Percentiles rank a stretch among this genome's conserved stretches.
Conservation (phyloP, 2,113 vertebrate genomes). For the Oxygymnocypris stewartii region DNA sequence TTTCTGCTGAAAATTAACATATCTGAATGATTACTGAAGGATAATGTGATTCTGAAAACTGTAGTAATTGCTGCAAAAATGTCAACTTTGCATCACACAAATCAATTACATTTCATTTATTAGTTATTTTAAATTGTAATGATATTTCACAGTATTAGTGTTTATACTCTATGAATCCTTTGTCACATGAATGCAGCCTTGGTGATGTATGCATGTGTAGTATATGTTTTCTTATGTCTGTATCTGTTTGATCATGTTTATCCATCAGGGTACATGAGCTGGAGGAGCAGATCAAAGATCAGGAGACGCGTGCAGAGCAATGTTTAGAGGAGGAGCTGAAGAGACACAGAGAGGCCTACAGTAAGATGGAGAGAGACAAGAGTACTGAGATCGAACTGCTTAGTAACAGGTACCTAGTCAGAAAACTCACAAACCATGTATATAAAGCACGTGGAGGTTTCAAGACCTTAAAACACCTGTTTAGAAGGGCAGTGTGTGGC, state of each 20-base stretch:
- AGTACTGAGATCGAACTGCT: constrained; percentile 86
- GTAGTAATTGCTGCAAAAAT: neutral
- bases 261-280: constrained; percentile 89
- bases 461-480: neutral
- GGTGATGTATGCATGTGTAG: neutral
- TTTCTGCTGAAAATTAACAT: neutral
- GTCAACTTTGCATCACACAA: neutral
- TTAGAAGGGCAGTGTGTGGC: neutral
- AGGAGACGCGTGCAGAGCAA: constrained; percentile 87
- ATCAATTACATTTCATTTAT: neutral
- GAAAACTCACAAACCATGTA: neutral
- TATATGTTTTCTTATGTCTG: neutral
- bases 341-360: constrained; percentile 85
- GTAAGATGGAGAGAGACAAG: constrained; percentile 87
- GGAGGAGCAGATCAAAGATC: constrained; percentile 95
- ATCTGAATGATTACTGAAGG: neutral
- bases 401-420: constrained; percentile 78
- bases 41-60: neutral
- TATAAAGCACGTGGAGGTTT: neutral
- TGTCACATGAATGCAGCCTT: neutral
- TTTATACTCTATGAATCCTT: neutral
- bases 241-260: constrained; percentile 35
- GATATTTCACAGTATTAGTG: neutral
- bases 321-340: constrained; percentile 85
- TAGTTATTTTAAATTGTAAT: neutral